Evolutionary conservation across 2,888 invertebrate species (phyloP).

Genomic region (Drosophila anceps): DNA sequence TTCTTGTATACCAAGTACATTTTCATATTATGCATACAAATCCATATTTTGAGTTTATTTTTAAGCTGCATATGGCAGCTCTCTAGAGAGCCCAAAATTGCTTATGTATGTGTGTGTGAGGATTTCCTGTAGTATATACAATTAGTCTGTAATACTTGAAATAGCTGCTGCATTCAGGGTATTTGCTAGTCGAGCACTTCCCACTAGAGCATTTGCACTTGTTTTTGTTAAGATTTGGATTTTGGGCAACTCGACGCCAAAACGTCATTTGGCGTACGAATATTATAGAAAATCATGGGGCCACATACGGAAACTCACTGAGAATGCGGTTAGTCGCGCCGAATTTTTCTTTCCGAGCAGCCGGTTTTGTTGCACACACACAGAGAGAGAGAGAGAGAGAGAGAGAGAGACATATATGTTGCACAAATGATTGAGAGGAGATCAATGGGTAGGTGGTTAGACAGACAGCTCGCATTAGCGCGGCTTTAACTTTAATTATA

Average conservation of each 20-base stretch:
- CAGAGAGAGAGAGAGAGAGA: neutral
- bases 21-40: too few relatives aligned
- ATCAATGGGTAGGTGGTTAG: conserved; percentile 49
- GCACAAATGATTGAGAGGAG: conserved; percentile 38
- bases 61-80: too few relatives aligned
- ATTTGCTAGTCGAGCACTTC: neutral
- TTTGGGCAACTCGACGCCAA: conserved; percentile 26
- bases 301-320: conserved; percentile 59
- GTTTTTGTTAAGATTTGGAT: conserved; percentile 9
- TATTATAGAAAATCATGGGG: conserved; percentile 48
- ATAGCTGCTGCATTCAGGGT: neutral
- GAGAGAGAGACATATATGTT: conserved; percentile 26
- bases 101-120: neutral
- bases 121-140: too few relatives aligned
- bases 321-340: conserved; percentile 50
- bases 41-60: too few relatives aligned
- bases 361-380: conserved; percentile 28
- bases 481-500: conserved; percentile 47
- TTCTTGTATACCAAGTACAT: too few relatives aligned
- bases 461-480: conserved; percentile 6
- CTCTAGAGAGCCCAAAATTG: too few relatives aligned
- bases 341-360: conserved; percentile 29
- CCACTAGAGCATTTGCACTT: neutral
- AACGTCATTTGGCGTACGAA: conserved; percentile 32
- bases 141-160: too few relatives aligned